These are phyloP conservation scores for Ceramica pisi DNA, from an alignment of 2,888 invertebrate genomes.

Conservation along the genomic window DNA sequence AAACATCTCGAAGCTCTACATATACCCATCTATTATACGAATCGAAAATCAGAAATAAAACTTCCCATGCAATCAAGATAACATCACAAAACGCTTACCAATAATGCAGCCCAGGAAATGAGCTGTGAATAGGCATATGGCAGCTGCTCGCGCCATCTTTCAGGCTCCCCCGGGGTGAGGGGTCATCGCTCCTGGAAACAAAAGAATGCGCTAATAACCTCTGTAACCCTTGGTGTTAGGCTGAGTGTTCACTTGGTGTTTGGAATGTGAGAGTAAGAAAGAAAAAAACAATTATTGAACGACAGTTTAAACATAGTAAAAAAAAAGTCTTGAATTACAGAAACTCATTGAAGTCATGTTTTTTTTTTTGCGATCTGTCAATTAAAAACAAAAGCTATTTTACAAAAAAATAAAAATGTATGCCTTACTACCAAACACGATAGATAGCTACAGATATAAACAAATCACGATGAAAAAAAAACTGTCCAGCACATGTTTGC, in stretches of 20 bases:
- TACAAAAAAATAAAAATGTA: too few species aligned
- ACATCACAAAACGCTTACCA: conserved; percentile 77
- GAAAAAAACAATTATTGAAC: too few species aligned
- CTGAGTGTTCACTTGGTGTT: conserved; percentile 21
- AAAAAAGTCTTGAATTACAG: too few species aligned
- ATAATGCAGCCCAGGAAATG: conserved; percentile 88
- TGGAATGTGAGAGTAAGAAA: neutral
- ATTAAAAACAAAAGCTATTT: too few species aligned
- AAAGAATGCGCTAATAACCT: conserved; percentile 81
- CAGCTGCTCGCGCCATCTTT: conserved; percentile 83
- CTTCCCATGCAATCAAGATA: conserved; percentile 9
- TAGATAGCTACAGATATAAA: too few species aligned
- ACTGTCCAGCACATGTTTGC: too few species aligned
- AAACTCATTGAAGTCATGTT: too few species aligned
- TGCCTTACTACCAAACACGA: too few species aligned
- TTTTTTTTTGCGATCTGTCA: too few species aligned
- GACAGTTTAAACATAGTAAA: too few species aligned
- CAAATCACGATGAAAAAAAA: too few species aligned
- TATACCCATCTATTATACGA: neutral
- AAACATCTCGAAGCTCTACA: neutral
- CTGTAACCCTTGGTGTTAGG: conserved; percentile 37
- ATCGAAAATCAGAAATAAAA: conserved; percentile 1
- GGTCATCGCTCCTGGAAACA: conserved; percentile 88
- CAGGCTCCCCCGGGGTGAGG: conserved; percentile 63
- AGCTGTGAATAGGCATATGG: conserved; percentile 86